These are phyloP conservation scores for Bombus fervidus DNA, from an alignment of 1,140 invertebrate genomes.

Conservation along the genomic window DNA sequence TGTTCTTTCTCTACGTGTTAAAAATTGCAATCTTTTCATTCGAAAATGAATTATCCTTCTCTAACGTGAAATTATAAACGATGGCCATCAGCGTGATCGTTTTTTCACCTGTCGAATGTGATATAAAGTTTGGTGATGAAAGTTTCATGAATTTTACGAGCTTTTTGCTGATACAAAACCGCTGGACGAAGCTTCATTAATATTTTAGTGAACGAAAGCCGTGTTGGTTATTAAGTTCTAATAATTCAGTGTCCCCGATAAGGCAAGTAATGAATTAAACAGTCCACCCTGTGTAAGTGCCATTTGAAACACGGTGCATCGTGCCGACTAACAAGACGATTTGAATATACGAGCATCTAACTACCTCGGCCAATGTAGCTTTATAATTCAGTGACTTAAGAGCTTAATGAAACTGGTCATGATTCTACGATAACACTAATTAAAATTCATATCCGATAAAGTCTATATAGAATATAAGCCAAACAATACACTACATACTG, in stretches of 20 bases:
- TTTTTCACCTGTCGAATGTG: neutral
- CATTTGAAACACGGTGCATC: neutral
- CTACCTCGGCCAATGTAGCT: neutral
- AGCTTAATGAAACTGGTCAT: neutral
- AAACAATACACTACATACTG: neutral
- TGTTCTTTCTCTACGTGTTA: too few species aligned
- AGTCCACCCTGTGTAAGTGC: neutral
- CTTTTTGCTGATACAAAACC: neutral
- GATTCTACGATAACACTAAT: neutral
- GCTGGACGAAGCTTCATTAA: neutral
- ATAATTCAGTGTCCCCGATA: neutral
- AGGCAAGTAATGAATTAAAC: neutral
- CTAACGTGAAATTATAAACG: too few species aligned
- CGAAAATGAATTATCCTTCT: too few species aligned
- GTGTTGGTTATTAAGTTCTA: neutral
- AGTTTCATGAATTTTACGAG: neutral
- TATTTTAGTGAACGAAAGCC: neutral
- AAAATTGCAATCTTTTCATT: too few species aligned
- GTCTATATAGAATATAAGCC: neutral
- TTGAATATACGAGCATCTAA: neutral
- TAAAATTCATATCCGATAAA: neutral
- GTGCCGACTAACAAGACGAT: neutral
- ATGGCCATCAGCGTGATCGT: too few species aligned
- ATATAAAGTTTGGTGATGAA: neutral
- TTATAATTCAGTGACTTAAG: neutral